phyloP scores from a whole-genome alignment of 2,797 vertebrate species.

The Erethizon dorsatum region DNA sequence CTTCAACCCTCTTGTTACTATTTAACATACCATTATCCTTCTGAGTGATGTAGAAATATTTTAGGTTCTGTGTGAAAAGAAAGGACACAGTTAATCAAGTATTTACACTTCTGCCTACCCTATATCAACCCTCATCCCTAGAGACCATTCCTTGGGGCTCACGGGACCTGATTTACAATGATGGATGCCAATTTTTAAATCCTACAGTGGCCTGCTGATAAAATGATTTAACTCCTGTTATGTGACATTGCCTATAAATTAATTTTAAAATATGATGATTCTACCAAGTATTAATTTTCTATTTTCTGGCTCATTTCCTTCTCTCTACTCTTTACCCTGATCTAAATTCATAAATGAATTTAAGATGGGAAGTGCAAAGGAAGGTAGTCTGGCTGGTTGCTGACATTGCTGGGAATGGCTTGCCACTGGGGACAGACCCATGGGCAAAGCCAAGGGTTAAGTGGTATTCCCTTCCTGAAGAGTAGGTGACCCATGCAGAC shows the following conservation, averaged over 20 bases:
- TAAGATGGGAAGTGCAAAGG: neutral
- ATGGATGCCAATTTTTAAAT: slow-evolving; percentile 76
- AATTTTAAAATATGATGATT: slow-evolving; percentile 84
- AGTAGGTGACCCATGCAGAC: no score
- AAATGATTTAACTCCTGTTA: slow-evolving; percentile 80
- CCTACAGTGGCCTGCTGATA: slow-evolving; percentile 74
- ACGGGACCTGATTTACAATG: slow-evolving; percentile 64
- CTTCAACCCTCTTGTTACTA: neutral
- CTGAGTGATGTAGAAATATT: neutral
- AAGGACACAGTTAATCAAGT: slow-evolving; percentile 73
- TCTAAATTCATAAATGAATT: slow-evolving; percentile 71
- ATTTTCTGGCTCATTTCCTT: slow-evolving; percentile 86
- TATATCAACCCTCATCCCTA: slow-evolving; percentile 37
- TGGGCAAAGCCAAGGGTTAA: neutral
- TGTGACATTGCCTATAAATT: slow-evolving; percentile 82
- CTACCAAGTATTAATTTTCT: slow-evolving; percentile 85
- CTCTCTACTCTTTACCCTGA: slow-evolving; percentile 73
- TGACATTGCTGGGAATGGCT: neutral
- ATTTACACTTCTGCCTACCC: slow-evolving; percentile 74
- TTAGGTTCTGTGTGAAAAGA: slow-evolving; percentile 47
- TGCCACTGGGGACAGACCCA: rapidly evolving
- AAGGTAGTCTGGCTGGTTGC: slow-evolving; percentile 22
- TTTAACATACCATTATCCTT: neutral
- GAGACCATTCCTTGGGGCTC: slow-evolving; percentile 63
- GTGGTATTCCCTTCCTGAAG: neutral